Conservation (phyloP, 2,888 invertebrate genomes). For the Phanerotoma sp. region DNA sequence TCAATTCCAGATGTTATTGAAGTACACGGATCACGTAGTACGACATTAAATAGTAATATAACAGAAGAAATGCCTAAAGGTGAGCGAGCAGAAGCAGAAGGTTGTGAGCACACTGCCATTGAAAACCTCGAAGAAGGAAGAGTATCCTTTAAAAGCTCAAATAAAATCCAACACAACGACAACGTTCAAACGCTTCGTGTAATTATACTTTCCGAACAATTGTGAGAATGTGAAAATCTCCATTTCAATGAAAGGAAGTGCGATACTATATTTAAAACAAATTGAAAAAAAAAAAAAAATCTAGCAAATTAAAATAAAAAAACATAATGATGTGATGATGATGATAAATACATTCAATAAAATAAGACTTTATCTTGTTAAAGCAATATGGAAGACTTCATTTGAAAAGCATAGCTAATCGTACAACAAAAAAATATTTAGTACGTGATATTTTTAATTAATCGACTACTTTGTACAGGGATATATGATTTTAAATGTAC, state of each 20-base stretch:
- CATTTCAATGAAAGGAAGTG: constrained; percentile 18
- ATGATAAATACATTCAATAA: constrained; percentile 6
- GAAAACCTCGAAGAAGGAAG: constrained; percentile 44
- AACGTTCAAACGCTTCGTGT: constrained; percentile 54
- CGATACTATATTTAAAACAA: constrained; percentile 5
- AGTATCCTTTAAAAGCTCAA: constrained; percentile 42
- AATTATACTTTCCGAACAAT: constrained; percentile 55
- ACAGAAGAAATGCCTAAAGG: constrained; percentile 40
- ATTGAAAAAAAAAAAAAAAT: neutral
- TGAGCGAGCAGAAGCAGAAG: constrained; percentile 53
- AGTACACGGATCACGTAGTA: constrained; percentile 38
- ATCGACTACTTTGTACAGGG: constrained; percentile 19
- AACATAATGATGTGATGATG: constrained; percentile 6
- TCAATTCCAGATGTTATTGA: constrained; percentile 48
- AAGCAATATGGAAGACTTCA: constrained; percentile 31
- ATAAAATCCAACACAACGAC: constrained; percentile 49
- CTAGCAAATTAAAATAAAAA: no score
- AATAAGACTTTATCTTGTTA: constrained; percentile 2
- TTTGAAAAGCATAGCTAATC: neutral
- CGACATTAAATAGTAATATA: constrained; percentile 6
- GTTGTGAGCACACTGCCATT: constrained; percentile 49
- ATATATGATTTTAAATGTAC: constrained; percentile 21
- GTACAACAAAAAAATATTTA: constrained; percentile 11
- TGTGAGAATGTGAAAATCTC: constrained; percentile 44
- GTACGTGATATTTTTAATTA: constrained; percentile 16